These are phyloP conservation scores for Cosmia pyralina DNA, from an alignment of 2,888 invertebrate genomes.

Conservation along the genomic window DNA sequence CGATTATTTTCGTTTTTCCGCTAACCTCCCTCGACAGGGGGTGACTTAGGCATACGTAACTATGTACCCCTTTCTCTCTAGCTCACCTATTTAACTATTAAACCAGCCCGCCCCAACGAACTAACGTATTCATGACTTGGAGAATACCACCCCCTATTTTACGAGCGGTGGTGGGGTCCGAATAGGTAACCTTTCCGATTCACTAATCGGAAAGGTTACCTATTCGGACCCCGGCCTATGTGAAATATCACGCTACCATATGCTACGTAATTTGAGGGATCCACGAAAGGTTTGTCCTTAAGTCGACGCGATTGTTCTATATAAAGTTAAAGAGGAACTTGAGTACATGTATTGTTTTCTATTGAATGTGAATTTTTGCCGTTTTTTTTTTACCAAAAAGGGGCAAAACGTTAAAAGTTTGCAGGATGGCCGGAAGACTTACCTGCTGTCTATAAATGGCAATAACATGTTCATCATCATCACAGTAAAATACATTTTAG, in stretches of 20 bases:
- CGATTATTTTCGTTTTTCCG: conserved; percentile 63
- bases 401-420: too few species aligned
- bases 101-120: conserved; percentile 79
- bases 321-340: conserved; percentile 46
- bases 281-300: conserved; percentile 66
- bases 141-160: conserved; percentile 85
- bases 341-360: conserved; percentile 28
- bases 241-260: conserved; percentile 82
- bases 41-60: conserved; percentile 66
- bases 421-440: neutral
- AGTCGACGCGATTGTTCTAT: conserved; percentile 49
- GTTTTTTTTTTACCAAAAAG: neutral
- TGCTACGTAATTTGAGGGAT: conserved; percentile 79
- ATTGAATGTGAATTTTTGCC: neutral
- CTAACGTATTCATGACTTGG: conserved; percentile 89
- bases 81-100: conserved; percentile 87
- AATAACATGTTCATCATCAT: neutral
- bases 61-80: conserved; percentile 74
- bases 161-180: conserved; percentile 85
- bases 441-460: neutral
- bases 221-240: conserved; percentile 78
- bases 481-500: conserved; percentile 23
- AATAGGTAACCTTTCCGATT: too few species aligned
- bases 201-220: conserved; percentile 87
- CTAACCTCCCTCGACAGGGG: conserved; percentile 62